Evolutionary conservation across 2,113 vertebrate species (phyloP).

Genomic region (Podiceps cristatus): DNA sequence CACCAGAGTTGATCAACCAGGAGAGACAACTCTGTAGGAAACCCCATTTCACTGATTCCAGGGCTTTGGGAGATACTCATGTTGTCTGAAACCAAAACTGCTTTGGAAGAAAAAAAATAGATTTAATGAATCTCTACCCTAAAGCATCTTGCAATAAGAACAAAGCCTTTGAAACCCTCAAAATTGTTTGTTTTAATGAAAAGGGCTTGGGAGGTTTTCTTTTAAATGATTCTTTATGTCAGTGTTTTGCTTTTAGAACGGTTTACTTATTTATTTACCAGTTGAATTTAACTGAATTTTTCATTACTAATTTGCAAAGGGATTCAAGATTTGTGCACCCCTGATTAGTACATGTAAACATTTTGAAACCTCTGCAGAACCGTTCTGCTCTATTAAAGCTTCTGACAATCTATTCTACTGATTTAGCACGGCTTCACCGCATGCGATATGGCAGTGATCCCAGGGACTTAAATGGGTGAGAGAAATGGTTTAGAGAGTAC

Average conservation of each 20-base stretch:
- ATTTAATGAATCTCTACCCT: background rate
- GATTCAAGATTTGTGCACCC: background rate
- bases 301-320: background rate
- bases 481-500: background rate
- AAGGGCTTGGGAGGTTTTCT: background rate
- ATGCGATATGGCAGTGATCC: background rate
- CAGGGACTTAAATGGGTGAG: background rate
- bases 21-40: background rate
- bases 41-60: background rate
- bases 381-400: background rate
- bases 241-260: background rate
- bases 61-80: background rate
- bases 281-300: background rate
- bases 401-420: background rate
- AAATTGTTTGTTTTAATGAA: background rate
- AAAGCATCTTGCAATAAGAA: background rate
- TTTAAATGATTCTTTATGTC: background rate
- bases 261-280: background rate
- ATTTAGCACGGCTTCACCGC: background rate
- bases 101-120: background rate
- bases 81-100: background rate
- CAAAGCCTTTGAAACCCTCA: background rate
- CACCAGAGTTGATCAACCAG: background rate
- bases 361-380: background rate
- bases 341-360: background rate